Conservation (phyloP, 1,140 invertebrate genomes). For the Microplitis demolitor region DNA sequence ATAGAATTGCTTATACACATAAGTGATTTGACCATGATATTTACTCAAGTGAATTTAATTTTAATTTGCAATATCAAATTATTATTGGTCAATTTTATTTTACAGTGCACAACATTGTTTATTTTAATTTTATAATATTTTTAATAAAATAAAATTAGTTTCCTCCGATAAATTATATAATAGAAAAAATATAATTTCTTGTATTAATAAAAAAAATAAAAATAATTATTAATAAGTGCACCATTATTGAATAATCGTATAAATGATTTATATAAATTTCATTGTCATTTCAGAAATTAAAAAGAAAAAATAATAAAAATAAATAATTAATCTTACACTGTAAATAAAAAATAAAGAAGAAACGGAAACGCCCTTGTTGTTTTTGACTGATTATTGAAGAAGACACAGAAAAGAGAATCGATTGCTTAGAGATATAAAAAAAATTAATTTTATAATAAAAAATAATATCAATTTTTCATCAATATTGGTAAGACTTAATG, state of each 20-base stretch:
- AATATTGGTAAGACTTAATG: too few species aligned
- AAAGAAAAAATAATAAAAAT: too few species aligned
- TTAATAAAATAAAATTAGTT: too few species aligned
- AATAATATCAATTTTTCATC: too few species aligned
- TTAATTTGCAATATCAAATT: neutral
- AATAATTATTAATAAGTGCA: too few species aligned
- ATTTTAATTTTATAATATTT: too few species aligned
- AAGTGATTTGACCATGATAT: neutral
- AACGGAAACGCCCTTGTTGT: slow-evolving; percentile 14
- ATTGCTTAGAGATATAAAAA: neutral
- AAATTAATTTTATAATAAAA: neutral
- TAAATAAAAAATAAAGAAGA: slow-evolving; percentile 4
- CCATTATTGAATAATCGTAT: too few species aligned
- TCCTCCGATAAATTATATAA: too few species aligned
- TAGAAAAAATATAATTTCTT: too few species aligned
- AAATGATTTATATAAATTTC: too few species aligned
- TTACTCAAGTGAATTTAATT: neutral
- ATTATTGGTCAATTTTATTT: neutral
- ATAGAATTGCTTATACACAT: neutral
- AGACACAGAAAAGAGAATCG: neutral
- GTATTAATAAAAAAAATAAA: too few species aligned
- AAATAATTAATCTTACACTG: neutral
- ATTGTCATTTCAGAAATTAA: neutral
- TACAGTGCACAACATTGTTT: neutral
- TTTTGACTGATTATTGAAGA: neutral